Evolutionary conservation across 2,888 invertebrate genomes (phyloP), one percentile per base, ranked within the genome.

Genomic region (Mythimna lalbum): DNA sequence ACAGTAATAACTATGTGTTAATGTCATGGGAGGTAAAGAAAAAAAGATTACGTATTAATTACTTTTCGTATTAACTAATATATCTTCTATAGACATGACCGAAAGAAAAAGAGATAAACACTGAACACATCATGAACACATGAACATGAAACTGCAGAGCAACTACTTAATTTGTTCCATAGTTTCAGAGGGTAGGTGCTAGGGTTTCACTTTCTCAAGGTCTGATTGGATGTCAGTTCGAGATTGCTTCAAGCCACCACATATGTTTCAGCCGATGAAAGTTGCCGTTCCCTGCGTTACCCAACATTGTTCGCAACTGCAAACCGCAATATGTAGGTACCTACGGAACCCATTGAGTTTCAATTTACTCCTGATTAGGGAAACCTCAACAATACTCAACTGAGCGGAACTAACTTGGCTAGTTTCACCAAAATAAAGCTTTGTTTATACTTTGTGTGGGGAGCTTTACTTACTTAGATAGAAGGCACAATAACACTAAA

Each of bases 321-420:
- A 6, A 57, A 59, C 63, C 43, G 43, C 67, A 55, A 66, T 71
- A 57, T 36, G 55, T 70, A 64, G 12, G 14, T 36, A 36, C 36
- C 36, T 39, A 14, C 57, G n/a, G 21, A 72, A 68, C 62, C 68
- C 73, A 84, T 84, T 67, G 65, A 76, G 73, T 79, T 86, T 80
- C 80, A 80, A 83, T 82, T 76, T 79, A 78, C 56, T 64, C 61
- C 52, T 63, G 80, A 74, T 78, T 76, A 74, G 61, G 62, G 72
- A 69, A 74, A 69, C 50, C 33, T 23, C 50, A 62, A 78, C 56
- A 61, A 63, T 61, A 19, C 63, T 63, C 55, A 73, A 81, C 49
- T 61, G 19, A 39, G 36, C 31, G 21, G 43, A 73, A 78, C 33
- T 53, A 64, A 69, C 10, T 66, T 66, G 23, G 50, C 49, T 55